phyloP scores from a whole-genome alignment of 2,888 invertebrate genomes.

The Agelastica alni region DNA sequence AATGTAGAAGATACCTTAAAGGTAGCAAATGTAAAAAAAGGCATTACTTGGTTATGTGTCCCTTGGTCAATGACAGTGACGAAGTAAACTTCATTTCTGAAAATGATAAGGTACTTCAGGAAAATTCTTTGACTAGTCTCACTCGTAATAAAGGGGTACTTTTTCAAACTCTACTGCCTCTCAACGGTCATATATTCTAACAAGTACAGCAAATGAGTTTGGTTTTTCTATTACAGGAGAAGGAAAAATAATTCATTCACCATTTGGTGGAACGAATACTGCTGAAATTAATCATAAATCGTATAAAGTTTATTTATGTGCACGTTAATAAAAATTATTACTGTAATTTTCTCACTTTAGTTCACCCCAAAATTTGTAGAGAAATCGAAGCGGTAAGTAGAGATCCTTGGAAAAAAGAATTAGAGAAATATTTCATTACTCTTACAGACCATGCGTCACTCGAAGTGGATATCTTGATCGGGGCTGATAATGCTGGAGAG shows the following conservation, averaged over 20 bases:
- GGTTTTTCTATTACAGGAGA: slow-evolving; percentile 23
- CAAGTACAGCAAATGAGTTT: slow-evolving; percentile 16
- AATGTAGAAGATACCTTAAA: slow-evolving; percentile 1
- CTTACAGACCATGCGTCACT: too few relatives aligned
- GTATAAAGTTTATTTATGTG: slow-evolving; percentile 13
- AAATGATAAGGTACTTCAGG: background rate
- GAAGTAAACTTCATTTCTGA: background rate
- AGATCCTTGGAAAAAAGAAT: slow-evolving; percentile 29
- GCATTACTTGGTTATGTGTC: too few relatives aligned
- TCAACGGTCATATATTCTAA: slow-evolving; percentile 33
- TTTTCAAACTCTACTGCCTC: too few relatives aligned
- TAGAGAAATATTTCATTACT: slow-evolving; percentile 22
- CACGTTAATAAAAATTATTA: slow-evolving; percentile 16
- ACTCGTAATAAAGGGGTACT: slow-evolving; percentile 34
- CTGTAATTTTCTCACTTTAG: slow-evolving; percentile 31
- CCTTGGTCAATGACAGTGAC: too few relatives aligned
- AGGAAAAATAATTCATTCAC: slow-evolving; percentile 21
- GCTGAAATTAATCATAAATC: background rate
- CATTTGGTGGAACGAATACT: slow-evolving; percentile 27
- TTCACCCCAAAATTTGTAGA: slow-evolving; percentile 26
- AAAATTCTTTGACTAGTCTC: slow-evolving; percentile 9
- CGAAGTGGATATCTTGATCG: slow-evolving; percentile 37
- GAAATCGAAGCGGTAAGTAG: slow-evolving; percentile 23
- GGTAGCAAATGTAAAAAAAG: background rate
- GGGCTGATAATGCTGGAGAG: slow-evolving; percentile 40